Base-by-base conservation (phyloP, 2,888 invertebrate genomes). In the Acronicta leporina region DNA sequence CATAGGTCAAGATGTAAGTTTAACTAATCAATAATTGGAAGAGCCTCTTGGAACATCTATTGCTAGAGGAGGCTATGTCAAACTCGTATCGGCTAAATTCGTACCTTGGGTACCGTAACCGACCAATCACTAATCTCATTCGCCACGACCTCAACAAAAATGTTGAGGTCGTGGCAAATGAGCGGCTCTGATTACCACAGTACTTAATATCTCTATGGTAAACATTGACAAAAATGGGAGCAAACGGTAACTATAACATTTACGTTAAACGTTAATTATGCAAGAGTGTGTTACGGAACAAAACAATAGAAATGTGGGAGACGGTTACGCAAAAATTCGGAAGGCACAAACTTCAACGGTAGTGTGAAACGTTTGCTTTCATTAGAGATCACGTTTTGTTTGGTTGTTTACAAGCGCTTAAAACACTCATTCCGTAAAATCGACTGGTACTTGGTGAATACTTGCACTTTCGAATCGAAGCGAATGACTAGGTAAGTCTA, bases 391-490 rank as follows among this genome's bases (percentile, higher is more conserved):
- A 54, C 38, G 27, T 56, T 66, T 70, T 55, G 50, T 57, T 59
- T 56, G 38, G 48, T 49, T 71, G 63, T 71, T 76, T 68, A 67
- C 62, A 74, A 66, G 64, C 68, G 42, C 63, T 69, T 63, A 67
- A 67, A 72, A 75, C 67, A 58, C 51, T 68, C 60, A 70, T 73
- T 70, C 63, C 67, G 76, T 49, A 52, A 54, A 59, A 50, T 49
- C 67, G 74, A 20, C 2, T 20, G 4, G 20, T 82, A 88, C 49
- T n/a, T 67, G 74, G 75, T 81, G 77, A 80, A 81, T 82, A 88
- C 92, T 92, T 90, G 80, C 89, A 89, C 92, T 92, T 92, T 92
- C 92, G 84, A 90, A 87, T 84, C 75, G 77, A 82, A 83, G 56
- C 73, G 49, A 76, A 78, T 86, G 87, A 86, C 85, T 84, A 81